Conservation (phyloP, 2,888 invertebrate genomes). For the Fragum whitleyi region DNA sequence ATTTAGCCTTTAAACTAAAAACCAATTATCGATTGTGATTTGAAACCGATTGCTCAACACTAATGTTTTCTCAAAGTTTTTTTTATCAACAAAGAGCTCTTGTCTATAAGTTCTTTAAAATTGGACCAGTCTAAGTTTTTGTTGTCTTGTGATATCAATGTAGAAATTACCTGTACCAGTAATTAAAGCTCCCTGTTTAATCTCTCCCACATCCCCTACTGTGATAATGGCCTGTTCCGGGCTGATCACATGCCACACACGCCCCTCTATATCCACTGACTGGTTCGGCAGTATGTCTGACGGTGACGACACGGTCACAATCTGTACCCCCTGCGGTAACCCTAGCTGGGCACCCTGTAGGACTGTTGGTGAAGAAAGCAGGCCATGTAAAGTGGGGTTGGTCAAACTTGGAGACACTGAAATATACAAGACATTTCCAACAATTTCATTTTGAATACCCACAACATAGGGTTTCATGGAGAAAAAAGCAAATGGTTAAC, state of each 20-base stretch:
- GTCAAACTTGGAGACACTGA: conserved; percentile 67
- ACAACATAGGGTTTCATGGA: too few species aligned
- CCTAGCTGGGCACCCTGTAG: conserved; percentile 67
- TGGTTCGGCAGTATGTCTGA: conserved; percentile 69
- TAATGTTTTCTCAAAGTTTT: too few species aligned
- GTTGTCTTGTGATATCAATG: too few species aligned
- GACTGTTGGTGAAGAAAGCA: conserved; percentile 73
- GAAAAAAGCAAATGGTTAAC: too few species aligned
- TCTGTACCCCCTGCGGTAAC: conserved; percentile 76
- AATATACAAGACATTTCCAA: conserved; percentile 32
- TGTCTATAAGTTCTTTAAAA: too few species aligned
- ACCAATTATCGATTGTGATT: too few species aligned
- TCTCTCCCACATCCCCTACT: conserved; percentile 64
- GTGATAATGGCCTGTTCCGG: conserved; percentile 78
- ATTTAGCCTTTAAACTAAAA: too few species aligned
- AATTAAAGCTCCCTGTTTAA: conserved; percentile 44
- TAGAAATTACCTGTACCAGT: conserved; percentile 23
- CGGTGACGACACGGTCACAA: conserved; percentile 76
- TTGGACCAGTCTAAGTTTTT: too few species aligned
- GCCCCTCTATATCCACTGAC: conserved; percentile 62
- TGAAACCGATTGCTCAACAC: too few species aligned
- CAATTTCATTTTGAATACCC: too few species aligned
- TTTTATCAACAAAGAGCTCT: too few species aligned
- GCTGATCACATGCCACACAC: conserved; percentile 78
- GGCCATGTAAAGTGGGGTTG: conserved; percentile 77